Conservation (phyloP, 1,140 invertebrate genomes). For the Drosophila ohnishii region DNA sequence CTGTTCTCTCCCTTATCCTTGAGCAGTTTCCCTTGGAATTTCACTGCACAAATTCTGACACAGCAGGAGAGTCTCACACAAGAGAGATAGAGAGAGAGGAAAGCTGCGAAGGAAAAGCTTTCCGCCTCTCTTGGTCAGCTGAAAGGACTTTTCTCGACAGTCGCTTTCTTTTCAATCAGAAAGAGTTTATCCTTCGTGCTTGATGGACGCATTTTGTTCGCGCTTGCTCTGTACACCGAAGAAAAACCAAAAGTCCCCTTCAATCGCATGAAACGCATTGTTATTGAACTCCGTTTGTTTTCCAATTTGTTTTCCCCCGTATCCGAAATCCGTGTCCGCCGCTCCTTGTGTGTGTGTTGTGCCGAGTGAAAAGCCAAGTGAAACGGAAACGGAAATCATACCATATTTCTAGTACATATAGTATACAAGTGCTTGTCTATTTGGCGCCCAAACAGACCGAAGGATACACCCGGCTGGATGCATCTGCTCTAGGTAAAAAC, state of each 20-base stretch:
- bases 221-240: slow-evolving; percentile 48
- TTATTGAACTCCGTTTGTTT: slow-evolving; percentile 50
- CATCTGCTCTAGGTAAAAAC: slow-evolving; percentile 34
- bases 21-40: slow-evolving; percentile 67
- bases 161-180: slow-evolving; percentile 49
- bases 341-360: slow-evolving; percentile 24
- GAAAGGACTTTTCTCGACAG: slow-evolving; percentile 20
- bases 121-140: slow-evolving; percentile 43
- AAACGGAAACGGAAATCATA: slow-evolving; percentile 22
- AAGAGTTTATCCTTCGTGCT: slow-evolving; percentile 82
- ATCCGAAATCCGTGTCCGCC: slow-evolving; percentile 11
- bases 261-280: slow-evolving; percentile 43
- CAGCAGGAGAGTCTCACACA: slow-evolving; percentile 37
- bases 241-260: slow-evolving; percentile 37
- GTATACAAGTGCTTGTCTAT: slow-evolving; percentile 21
- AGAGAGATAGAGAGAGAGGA: slow-evolving; percentile 15
- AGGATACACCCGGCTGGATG: slow-evolving; percentile 31
- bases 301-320: slow-evolving; percentile 45
- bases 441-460: slow-evolving; percentile 58
- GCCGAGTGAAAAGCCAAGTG: slow-evolving; percentile 24
- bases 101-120: slow-evolving; percentile 43
- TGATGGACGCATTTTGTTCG: slow-evolving; percentile 76
- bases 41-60: slow-evolving; percentile 72
- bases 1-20: slow-evolving; percentile 28
- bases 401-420: slow-evolving; percentile 31